A percentile compares a stretch with the other conserved stretches of the same genome.
Evolutionary conservation across 2,888 invertebrate genomes (phyloP).

Genomic region (Cepaea hortensis): DNA sequence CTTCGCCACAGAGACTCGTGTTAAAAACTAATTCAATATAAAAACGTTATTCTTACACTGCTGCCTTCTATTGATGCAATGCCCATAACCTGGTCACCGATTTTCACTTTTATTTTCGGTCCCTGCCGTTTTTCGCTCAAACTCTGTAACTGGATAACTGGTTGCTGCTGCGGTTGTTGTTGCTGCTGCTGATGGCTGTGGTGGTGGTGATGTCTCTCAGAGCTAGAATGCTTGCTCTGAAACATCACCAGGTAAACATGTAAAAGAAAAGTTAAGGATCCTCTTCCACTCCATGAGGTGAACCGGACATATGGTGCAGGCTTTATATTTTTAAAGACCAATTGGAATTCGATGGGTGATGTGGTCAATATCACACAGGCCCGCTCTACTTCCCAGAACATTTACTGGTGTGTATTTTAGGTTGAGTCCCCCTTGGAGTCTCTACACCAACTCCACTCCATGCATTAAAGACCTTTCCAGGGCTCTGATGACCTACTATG

Average conservation of each 20-base stretch:
- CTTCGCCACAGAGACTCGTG: no score
- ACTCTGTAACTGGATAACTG: constrained; percentile 76
- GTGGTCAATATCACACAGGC: no score
- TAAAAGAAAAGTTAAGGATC: not conserved
- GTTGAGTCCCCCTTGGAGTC: no score
- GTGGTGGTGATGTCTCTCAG: constrained; percentile 42
- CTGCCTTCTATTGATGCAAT: constrained; percentile 43
- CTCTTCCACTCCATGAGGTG: not conserved
- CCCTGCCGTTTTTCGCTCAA: constrained; percentile 88
- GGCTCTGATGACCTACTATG: no score
- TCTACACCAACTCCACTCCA: no score
- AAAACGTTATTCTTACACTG: constrained; percentile 39
- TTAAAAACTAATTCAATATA: not conserved
- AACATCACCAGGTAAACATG: not conserved
- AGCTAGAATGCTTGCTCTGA: constrained; percentile 33
- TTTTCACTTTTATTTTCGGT: constrained; percentile 87
- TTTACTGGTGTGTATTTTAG: no score
- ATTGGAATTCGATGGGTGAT: no score
- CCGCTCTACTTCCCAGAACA: no score
- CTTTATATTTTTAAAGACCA: no score
- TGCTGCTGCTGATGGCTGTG: constrained; percentile 37
- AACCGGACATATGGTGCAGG: no score
- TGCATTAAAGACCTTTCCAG: no score
- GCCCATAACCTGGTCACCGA: constrained; percentile 50
- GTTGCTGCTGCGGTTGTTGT: constrained; percentile 29